Conservation (phyloP, 1,140 invertebrate species). For the Druon quercuslanigerum region DNA sequence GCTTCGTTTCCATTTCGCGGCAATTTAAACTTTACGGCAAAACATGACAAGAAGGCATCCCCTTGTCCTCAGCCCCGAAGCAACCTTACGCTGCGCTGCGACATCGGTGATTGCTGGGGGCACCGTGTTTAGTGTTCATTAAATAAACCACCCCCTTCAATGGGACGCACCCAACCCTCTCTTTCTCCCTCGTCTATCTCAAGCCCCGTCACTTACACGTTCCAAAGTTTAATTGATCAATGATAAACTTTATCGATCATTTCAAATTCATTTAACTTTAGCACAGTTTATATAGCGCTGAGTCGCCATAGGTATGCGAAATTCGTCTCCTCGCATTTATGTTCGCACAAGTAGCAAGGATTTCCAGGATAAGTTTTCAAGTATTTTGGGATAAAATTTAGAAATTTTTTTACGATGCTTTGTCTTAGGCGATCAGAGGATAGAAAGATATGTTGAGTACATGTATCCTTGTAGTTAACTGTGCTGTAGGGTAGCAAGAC, state of each 20-base stretch:
- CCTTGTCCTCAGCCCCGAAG: constrained; percentile 43
- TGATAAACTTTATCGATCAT: constrained; percentile 78
- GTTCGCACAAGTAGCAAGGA: background rate
- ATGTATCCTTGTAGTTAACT: too few species aligned
- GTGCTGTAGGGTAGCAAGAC: too few species aligned
- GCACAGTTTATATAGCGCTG: constrained; percentile 69
- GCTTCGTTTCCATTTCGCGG: constrained; percentile 43
- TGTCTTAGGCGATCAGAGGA: too few species aligned
- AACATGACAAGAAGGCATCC: constrained; percentile 56
- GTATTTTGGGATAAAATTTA: background rate
- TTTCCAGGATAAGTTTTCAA: background rate
- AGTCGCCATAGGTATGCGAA: constrained; percentile 48
- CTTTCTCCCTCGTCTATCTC: constrained; percentile 58
- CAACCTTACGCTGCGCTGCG: constrained; percentile 50
- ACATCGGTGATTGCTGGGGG: constrained; percentile 60
- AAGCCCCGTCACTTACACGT: constrained; percentile 74
- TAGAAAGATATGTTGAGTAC: too few species aligned
- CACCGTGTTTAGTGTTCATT: constrained; percentile 72
- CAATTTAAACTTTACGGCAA: constrained; percentile 67
- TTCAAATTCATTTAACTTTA: constrained; percentile 77
- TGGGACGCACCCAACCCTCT: constrained; percentile 44
- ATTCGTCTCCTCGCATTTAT: background rate
- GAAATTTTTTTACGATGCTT: background rate
- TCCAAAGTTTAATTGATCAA: constrained; percentile 77
- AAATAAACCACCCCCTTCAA: constrained; percentile 69